Conservation (phyloP, 1,140 invertebrate genomes). For the Aethina tumida region DNA sequence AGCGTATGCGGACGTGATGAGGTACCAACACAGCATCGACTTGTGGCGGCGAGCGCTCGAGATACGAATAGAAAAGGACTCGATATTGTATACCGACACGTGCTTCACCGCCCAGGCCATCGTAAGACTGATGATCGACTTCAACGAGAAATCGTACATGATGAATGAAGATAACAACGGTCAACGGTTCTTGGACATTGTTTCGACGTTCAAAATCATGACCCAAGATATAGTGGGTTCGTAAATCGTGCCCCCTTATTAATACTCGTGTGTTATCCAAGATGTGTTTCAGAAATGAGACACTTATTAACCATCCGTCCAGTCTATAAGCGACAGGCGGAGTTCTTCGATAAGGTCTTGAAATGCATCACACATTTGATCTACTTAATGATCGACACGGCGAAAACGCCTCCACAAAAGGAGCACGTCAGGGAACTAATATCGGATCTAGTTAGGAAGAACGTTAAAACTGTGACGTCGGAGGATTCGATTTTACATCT, state of each 20-base stretch:
- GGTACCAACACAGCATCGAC: conserved; percentile 77
- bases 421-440: conserved; percentile 37
- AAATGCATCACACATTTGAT: conserved; percentile 73
- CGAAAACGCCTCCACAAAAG: conserved; percentile 41
- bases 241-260: background rate
- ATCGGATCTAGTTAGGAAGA: conserved; percentile 44
- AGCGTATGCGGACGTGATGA: conserved; percentile 73
- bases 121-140: conserved; percentile 67
- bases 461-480: conserved; percentile 59
- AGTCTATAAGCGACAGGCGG: conserved; percentile 65
- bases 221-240: conserved; percentile 43
- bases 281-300: conserved; percentile 41
- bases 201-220: conserved; percentile 58
- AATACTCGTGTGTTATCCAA: background rate
- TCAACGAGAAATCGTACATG: conserved; percentile 52
- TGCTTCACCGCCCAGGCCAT: conserved; percentile 74
- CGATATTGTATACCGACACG: conserved; percentile 60
- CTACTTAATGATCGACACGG: conserved; percentile 59
- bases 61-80: conserved; percentile 61
- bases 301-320: conserved; percentile 56
- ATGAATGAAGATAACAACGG: conserved; percentile 39
- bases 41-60: conserved; percentile 73
- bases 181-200: conserved; percentile 61
- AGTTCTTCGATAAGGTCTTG: conserved; percentile 71
- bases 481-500: conserved; percentile 74